Conservation (phyloP, 2,797 vertebrate genomes). For the Melanotaenia pygmaea region DNA sequence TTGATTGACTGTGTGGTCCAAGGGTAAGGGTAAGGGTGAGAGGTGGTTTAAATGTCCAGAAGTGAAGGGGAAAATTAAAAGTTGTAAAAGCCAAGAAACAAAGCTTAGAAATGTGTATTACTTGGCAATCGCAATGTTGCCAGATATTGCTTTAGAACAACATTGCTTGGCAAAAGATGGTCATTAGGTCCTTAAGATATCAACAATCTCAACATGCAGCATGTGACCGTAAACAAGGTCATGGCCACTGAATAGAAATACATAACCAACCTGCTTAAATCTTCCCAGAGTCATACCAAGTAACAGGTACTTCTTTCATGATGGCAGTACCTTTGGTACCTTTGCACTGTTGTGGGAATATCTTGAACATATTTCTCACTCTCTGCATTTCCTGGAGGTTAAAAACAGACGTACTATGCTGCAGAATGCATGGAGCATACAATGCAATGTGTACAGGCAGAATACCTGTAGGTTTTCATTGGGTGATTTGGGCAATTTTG, state of each 20-base stretch:
- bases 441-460: too few species aligned
- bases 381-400: too few species aligned
- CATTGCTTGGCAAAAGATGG: not conserved
- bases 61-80: not conserved
- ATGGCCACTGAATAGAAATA: constrained; percentile 33
- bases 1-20: not conserved
- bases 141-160: not conserved
- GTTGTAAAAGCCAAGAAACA: not conserved
- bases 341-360: constrained; percentile 33
- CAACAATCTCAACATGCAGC: constrained; percentile 9
- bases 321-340: constrained; percentile 26
- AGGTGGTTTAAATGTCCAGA: not conserved
- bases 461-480: too few species aligned
- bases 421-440: too few species aligned
- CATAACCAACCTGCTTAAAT: constrained; percentile 51
- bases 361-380: constrained; percentile 37
- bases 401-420: too few species aligned
- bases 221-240: constrained; percentile 11
- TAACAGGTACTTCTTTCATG: constrained; percentile 47
- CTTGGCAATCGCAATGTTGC: not conserved
- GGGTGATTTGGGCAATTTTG: too few species aligned
- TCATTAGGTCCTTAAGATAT: constrained; percentile 11
- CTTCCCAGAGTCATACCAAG: constrained; percentile 47
- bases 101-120: not conserved
- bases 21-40: not conserved